Conservation (phyloP, 1,140 invertebrate genomes). For the Probaryconus sp. region DNA sequence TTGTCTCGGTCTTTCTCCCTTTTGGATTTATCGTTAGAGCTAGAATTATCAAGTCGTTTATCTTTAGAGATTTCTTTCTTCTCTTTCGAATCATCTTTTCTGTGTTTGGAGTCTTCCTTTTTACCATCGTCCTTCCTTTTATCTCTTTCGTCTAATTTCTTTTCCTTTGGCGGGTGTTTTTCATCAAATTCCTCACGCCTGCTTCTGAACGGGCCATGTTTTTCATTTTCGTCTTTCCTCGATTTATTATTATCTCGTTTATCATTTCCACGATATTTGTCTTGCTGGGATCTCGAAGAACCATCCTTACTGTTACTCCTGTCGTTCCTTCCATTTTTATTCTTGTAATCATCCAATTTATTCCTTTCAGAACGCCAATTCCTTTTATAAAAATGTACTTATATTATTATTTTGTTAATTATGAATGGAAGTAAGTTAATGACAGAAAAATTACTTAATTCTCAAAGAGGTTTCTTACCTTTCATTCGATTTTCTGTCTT, state of each 20-base stretch:
- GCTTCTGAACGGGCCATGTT: conserved; percentile 28
- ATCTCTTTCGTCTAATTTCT: conserved; percentile 42
- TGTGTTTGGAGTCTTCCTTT: conserved; percentile 49
- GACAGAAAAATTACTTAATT: background rate
- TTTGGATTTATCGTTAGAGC: conserved; percentile 17
- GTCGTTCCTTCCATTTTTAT: conserved; percentile 56
- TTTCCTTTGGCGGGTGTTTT: conserved; percentile 34
- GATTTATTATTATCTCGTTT: conserved; percentile 60
- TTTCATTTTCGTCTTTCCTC: conserved; percentile 63
- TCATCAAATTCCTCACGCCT: conserved; percentile 33
- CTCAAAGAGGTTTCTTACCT: conserved; percentile 26
- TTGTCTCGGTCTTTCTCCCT: conserved; percentile 39
- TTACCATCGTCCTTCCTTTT: conserved; percentile 46
- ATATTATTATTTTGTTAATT: background rate
- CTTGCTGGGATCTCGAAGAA: conserved; percentile 44
- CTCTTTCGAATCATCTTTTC: conserved; percentile 34
- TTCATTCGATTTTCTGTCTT: conserved; percentile 40
- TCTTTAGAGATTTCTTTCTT: conserved; percentile 44
- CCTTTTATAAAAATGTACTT: conserved; percentile 27
- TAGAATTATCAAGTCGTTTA: conserved; percentile 19
- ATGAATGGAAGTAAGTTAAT: background rate
- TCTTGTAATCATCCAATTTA: conserved; percentile 46
- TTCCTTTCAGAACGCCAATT: conserved; percentile 37
- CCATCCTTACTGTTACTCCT: conserved; percentile 60
- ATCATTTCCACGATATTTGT: conserved; percentile 54